Base-by-base conservation (phyloP, 2,888 invertebrate species). In the Drosophila prolongata region DNA sequence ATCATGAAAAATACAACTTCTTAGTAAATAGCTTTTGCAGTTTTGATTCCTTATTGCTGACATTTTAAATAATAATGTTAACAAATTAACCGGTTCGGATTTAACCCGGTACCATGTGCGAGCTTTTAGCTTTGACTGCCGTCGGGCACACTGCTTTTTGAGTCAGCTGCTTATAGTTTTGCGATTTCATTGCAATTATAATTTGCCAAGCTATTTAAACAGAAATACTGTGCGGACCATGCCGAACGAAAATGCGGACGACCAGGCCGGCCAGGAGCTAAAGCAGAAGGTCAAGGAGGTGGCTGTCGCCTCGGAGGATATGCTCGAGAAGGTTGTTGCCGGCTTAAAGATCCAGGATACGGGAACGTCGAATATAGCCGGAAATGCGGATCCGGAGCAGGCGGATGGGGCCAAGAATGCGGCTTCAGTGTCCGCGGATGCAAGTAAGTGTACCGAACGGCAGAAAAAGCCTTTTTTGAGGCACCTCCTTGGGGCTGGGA, bases 141-240 rank as follows among this genome's bases (percentile, higher is more conserved):
- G 1, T 6, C 35, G 60, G 57, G 10, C 56, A 61, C 60, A 61
- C 38, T 56, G 38, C 16, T 43, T 54, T 47, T 61, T 72, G 53
- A 75, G 79, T 84, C 84, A 84, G 16, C 27, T 16, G 42, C 77
- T 81, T 70, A 69, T 57, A 69, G 78, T 78, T 76, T 76, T 78
- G 81, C 81, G 52, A 76, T 67, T 80, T 84, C 85, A 81, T 79
- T 81, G 81, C 69, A 81, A 74, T 73, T 73, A 19, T 68, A 79
- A 67, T 67, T 78, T 73, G 61, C 61, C 19, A 50, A 55, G 46
- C 40, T 55, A 59, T 59, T 54, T 14, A 46, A 35, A 59, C 19
- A 42, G 49, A 35, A 60, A 49, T 6, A 43, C 13, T 47, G 42
- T 30, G 60, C 44, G 47, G 53, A 84, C 71, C 30, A 89, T 89